Percentiles rank a stretch among this genome's conserved stretches.
phyloP scores from a whole-genome alignment of 1,140 invertebrate species.

The Uloborus diversus region DNA sequence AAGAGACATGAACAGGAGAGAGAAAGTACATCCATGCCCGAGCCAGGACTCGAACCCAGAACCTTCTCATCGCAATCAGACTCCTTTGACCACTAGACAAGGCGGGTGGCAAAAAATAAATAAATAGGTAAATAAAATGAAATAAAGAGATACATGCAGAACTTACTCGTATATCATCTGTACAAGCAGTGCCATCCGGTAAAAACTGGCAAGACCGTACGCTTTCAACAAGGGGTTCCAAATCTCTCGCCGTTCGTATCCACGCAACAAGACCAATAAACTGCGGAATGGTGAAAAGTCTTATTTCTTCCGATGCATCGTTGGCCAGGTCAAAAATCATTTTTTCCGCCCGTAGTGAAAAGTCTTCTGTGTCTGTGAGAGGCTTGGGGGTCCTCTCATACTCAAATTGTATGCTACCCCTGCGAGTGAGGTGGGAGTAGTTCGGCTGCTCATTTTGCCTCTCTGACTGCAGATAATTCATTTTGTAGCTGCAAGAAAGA shows the following conservation, averaged over 20 bases:
- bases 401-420: slow-evolving; percentile 24
- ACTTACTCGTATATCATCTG: slow-evolving; percentile 1
- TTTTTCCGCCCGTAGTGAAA: slow-evolving; percentile 11
- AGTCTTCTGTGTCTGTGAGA: not conserved
- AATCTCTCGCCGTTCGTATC: not conserved
- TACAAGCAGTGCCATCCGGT: not conserved
- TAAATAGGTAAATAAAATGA: not conserved
- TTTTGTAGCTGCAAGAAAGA: slow-evolving; percentile 28
- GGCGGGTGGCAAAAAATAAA: not conserved
- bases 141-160: not conserved
- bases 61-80: not conserved
- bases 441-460: not conserved
- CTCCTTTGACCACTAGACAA: not conserved
- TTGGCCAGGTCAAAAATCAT: slow-evolving; percentile 22
- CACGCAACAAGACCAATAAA: slow-evolving; percentile 37
- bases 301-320: slow-evolving; percentile 9
- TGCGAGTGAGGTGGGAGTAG: not conserved
- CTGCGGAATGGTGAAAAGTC: slow-evolving; percentile 12
- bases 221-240: slow-evolving; percentile 4
- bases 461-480: not conserved
- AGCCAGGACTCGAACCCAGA: not conserved
- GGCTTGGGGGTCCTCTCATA: slow-evolving; percentile 17
- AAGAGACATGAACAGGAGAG: too few relatives aligned
- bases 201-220: slow-evolving; percentile 11
- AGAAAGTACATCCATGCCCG: not conserved